These are phyloP conservation scores for Ectemnius cavifrons DNA, from an alignment of 2,888 invertebrate genomes.

Conservation along the genomic window DNA sequence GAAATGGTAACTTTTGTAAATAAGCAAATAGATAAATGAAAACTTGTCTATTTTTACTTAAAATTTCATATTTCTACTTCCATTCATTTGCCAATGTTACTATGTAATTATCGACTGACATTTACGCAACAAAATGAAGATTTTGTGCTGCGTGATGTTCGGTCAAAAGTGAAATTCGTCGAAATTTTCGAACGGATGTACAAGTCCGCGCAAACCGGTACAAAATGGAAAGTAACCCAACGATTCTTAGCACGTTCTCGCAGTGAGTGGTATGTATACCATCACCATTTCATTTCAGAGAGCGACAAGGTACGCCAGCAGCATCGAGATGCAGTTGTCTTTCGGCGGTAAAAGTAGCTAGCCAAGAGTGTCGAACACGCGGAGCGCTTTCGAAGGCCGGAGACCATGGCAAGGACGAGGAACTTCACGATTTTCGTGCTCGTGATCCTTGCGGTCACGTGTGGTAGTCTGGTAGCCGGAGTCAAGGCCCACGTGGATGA, in stretches of 20 bases:
- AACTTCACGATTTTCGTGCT: constrained; percentile 43
- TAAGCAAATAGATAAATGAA: no score
- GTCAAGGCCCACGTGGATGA: constrained; percentile 60
- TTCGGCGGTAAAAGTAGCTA: constrained; percentile 44
- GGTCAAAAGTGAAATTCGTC: no score
- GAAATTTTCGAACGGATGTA: no score
- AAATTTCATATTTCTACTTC: no score
- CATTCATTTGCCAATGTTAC: no score
- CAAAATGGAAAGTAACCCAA: neutral
- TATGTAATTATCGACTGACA: no score
- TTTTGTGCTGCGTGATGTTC: no score
- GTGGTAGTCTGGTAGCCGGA: constrained; percentile 47
- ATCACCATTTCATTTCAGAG: constrained; percentile 41
- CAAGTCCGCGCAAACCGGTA: neutral
- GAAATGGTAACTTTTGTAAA: neutral
- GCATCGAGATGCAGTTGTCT: constrained; percentile 54
- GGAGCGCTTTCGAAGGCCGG: constrained; percentile 36
- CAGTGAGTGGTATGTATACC: neutral
- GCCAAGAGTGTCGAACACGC: constrained; percentile 26
- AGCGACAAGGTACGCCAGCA: constrained; percentile 23
- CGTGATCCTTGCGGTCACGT: constrained; percentile 62
- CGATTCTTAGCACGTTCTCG: constrained; percentile 1
- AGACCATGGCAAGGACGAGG: constrained; percentile 59
- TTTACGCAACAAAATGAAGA: no score
- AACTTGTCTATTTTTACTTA: no score